These are phyloP conservation scores for Orthonychiurus folsomi DNA, from an alignment of 2,888 invertebrate genomes.

Conservation along the genomic window DNA sequence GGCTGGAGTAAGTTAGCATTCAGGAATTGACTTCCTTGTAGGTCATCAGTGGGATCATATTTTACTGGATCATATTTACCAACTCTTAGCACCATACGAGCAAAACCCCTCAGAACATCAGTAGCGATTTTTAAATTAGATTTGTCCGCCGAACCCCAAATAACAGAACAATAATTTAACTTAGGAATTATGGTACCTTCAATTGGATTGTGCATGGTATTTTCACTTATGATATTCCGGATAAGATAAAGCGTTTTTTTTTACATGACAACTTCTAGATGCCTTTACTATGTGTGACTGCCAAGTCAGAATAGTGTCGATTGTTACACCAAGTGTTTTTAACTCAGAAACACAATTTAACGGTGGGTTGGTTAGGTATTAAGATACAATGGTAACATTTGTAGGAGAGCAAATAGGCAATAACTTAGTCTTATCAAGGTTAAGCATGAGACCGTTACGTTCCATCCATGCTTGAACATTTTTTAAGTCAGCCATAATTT, in stretches of 20 bases:
- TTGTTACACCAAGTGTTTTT: background rate
- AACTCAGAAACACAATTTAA: background rate
- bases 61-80: background rate
- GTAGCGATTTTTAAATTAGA: background rate
- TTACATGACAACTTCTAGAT: background rate
- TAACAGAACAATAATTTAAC: background rate
- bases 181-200: background rate
- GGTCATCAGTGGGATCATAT: too few relatives aligned
- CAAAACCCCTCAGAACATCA: background rate
- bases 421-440: conserved; percentile 2
- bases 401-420: background rate
- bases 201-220: background rate
- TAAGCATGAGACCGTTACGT: background rate
- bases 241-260: background rate
- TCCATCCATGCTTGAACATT: background rate
- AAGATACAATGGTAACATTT: background rate
- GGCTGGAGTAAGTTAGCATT: too few relatives aligned
- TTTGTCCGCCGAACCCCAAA: background rate
- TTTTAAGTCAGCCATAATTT: background rate
- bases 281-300: background rate
- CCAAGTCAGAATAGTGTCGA: background rate
- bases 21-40: too few relatives aligned
- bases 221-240: background rate
- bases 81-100: background rate
- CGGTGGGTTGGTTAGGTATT: too few relatives aligned